Evolutionary conservation across 1,140 invertebrate species (phyloP), one percentile per base, ranked within the genome.

Genomic region (Drosophila triauraria): DNA sequence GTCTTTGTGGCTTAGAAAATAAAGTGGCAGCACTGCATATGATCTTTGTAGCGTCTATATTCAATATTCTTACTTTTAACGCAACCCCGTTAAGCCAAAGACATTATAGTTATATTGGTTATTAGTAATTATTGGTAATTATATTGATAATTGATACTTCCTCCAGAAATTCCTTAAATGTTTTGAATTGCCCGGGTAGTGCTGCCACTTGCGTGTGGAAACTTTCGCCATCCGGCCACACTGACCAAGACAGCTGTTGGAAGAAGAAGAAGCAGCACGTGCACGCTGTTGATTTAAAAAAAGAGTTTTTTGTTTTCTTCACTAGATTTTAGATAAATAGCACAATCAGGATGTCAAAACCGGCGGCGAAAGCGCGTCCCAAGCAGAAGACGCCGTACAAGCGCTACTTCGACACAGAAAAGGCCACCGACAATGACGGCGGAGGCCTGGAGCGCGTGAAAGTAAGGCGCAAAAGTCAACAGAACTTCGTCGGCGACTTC

Each of bases 401-500:
- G 17, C 84, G 84, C 13, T 88, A 88, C 27, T 88, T 90, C n/a
- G 59, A 84, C 40, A 13, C 43, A 2, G 46, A 48, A 0, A 56
- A 64, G 2, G 8, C 44, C 32, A 38, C 27, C 5, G 30, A 42
- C 40, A n/a, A 42, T 25, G 63, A 43, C 15, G 63, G 48, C 25
- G 32, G n/a, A 5, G 38, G 30, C 1, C 30, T 76, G 9, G 60
- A 72, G n/a, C 72, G 44, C 2, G 62, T 84, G 0, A 90, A 88
- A 50, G 40, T 80, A 0, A 63, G 59, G 15, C 69, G 80, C 13
- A 75, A 65, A 17, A 61, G 30, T 25, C 85, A 75, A 65, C 85
- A 80, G 23, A 84, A 75, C 8, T 84, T 88, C 8, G 65, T 63
- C 5, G 84, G 84, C 3, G 81, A 88, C 2, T 90, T 90, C 17